Conservation (phyloP, 1,140 invertebrate genomes). For the Lasaia peninsularis region DNA sequence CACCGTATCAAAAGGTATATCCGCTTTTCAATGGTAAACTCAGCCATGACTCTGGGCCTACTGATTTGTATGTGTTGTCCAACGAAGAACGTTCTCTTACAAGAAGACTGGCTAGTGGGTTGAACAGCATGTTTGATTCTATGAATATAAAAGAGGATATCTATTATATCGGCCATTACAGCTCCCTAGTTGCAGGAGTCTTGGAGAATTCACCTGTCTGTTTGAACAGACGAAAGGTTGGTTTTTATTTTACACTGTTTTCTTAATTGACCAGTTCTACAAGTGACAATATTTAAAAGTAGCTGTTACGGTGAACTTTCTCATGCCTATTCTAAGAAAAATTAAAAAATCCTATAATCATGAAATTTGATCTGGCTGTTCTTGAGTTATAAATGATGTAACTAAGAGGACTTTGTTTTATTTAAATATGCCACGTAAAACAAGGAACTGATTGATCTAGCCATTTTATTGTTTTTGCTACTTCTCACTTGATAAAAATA, state of each 20-base stretch:
- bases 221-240: constrained; percentile 77
- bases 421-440: no score
- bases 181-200: constrained; percentile 80
- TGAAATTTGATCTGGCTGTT: no score
- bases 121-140: constrained; percentile 79
- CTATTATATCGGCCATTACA: constrained; percentile 81
- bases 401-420: no score
- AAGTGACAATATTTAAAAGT: no score
- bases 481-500: no score
- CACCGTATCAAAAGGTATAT: constrained; percentile 79
- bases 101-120: constrained; percentile 72
- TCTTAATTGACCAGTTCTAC: no score
- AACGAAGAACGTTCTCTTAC: constrained; percentile 52
- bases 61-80: constrained; percentile 66
- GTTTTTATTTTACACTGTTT: constrained; percentile 14
- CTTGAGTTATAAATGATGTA: no score
- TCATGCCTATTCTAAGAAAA: no score
- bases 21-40: constrained; percentile 76
- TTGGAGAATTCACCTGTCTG: constrained; percentile 78
- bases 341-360: no score
- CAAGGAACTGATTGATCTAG: no score
- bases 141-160: constrained; percentile 82
- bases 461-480: no score
- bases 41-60: constrained; percentile 52
- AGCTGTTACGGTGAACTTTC: no score